A percentile compares a stretch with the other conserved stretches of the same genome.
These are phyloP conservation scores for Crambe crambe DNA, from an alignment of 37 sponge, comb jelly and placozoan species.

Conservation along the genomic window DNA sequence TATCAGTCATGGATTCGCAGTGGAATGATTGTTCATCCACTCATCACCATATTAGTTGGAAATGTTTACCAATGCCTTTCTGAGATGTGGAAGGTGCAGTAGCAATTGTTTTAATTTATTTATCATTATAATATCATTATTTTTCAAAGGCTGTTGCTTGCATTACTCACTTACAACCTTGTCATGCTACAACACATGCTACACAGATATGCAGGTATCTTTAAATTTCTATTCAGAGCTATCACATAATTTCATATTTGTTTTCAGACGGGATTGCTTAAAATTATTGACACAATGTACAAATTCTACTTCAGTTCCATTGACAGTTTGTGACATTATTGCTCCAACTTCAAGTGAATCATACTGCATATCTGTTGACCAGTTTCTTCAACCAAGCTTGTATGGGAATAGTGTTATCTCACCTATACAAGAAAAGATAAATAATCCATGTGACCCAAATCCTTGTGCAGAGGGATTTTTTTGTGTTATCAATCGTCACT, in stretches of 20 bases:
- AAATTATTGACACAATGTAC: conserved; percentile 38
- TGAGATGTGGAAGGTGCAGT: conserved; percentile 48
- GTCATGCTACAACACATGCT: conserved; percentile 43
- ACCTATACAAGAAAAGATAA: not conserved
- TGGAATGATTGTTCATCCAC: conserved; percentile 36
- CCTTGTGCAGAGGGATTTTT: conserved; percentile 54
- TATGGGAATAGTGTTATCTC: not conserved
- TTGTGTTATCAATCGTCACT: conserved; percentile 51
- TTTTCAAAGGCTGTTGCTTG: conserved; percentile 46
- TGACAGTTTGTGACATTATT: conserved; percentile 47
- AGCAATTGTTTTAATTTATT: not conserved
- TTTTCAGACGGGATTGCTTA: conserved; percentile 43
- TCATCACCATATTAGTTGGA: conserved; percentile 8
- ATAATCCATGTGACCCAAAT: conserved; percentile 56
- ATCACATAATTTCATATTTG: not conserved
- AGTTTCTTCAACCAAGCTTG: conserved; percentile 20
- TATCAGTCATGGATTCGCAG: conserved; percentile 28
- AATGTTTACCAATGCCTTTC: conserved; percentile 17
- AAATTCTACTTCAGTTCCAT: conserved; percentile 1
- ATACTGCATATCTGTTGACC: conserved; percentile 25
- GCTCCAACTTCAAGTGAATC: conserved; percentile 20
- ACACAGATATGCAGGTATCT: conserved; percentile 61
- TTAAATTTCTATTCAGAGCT: not conserved
- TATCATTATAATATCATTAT: not conserved
- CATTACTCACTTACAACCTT: conserved; percentile 37